These are phyloP conservation scores for Enteromius fasciolatus DNA, from an alignment of 2,797 vertebrate genomes.

Conservation along the genomic window DNA sequence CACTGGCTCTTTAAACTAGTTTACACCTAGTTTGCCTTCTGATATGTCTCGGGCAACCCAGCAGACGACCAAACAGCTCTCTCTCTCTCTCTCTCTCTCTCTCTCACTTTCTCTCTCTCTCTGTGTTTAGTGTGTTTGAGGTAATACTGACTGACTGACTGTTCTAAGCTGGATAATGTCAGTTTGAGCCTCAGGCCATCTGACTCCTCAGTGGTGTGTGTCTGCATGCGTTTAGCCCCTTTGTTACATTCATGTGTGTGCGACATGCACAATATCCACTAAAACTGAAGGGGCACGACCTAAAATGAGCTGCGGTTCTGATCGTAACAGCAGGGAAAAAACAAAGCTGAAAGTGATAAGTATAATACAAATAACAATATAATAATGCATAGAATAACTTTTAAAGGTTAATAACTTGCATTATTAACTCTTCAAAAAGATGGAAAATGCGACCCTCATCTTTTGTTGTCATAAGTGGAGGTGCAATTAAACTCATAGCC, in stretches of 20 bases:
- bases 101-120: background rate
- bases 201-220: conserved; percentile 13
- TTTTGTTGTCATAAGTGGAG: background rate
- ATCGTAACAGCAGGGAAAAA: background rate
- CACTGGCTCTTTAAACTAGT: background rate
- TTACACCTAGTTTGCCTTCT: background rate
- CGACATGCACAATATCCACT: background rate
- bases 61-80: background rate
- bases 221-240: conserved; percentile 7
- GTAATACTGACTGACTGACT: conserved; percentile 53
- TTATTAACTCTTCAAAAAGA: background rate
- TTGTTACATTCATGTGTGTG: conserved; percentile 15
- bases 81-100: conserved; percentile 2
- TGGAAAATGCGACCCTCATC: background rate
- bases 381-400: background rate
- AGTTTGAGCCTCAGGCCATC: conserved; percentile 57
- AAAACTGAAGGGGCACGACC: background rate
- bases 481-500: too few relatives aligned
- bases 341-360: background rate
- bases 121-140: conserved; percentile 35
- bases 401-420: background rate
- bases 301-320: background rate
- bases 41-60: background rate
- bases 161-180: conserved; percentile 65
- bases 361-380: background rate